Evolutionary conservation across 2,888 invertebrate species (phyloP).

Genomic region (Eledone cirrhosa): DNA sequence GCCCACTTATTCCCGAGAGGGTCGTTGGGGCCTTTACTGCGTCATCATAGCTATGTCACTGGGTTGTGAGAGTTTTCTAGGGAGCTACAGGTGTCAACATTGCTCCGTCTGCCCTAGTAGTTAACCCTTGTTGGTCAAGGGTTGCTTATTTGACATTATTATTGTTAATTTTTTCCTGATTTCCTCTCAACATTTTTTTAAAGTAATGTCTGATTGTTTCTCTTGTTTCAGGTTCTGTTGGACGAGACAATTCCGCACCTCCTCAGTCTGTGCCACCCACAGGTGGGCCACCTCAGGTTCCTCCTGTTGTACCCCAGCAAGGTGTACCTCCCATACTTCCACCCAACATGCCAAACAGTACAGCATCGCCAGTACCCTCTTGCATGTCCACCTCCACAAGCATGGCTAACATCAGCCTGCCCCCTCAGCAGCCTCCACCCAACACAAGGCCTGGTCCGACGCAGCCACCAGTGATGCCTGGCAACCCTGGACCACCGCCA

Average conservation of each 20-base stretch:
- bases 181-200: background rate
- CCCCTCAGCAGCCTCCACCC: slow-evolving; percentile 9
- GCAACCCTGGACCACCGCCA: slow-evolving; percentile 11
- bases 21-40: too few species aligned
- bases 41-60: too few species aligned
- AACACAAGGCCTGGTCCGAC: slow-evolving; percentile 14
- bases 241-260: slow-evolving; percentile 16
- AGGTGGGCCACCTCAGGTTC: slow-evolving; percentile 1
- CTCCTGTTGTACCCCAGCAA: background rate
- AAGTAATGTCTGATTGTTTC: background rate
- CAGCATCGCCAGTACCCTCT: slow-evolving; percentile 19
- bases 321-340: slow-evolving; percentile 11
- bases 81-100: too few species aligned
- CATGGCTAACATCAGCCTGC: slow-evolving; percentile 18
- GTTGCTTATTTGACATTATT: too few species aligned
- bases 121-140: too few species aligned
- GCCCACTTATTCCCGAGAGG: too few species aligned
- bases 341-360: slow-evolving; percentile 10
- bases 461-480: slow-evolving; percentile 22
- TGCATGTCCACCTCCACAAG: slow-evolving; percentile 12
- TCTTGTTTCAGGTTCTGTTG: slow-evolving; percentile 8
- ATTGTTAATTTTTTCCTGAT: background rate
- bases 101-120: too few species aligned
- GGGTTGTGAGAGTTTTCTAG: too few species aligned
- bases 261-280: background rate